phyloP scores from a whole-genome alignment of 2,797 vertebrate species.

The Sandelia bainsii region DNA sequence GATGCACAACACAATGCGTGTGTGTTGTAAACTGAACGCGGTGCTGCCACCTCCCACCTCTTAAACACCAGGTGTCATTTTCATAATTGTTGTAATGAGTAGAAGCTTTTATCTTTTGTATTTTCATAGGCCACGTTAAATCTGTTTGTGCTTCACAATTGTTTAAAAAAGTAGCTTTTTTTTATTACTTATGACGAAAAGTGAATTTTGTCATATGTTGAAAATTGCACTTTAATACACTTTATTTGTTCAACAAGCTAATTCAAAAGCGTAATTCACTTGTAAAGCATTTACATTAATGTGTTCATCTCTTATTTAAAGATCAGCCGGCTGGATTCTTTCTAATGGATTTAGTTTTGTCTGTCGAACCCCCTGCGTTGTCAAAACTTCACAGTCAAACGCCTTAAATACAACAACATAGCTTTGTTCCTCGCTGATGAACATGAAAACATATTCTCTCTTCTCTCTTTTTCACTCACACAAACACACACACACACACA shows the following conservation, averaged over 20 bases:
- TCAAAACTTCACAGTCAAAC: constrained; percentile 64
- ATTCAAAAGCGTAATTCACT: constrained; percentile 23
- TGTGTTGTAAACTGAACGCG: constrained; percentile 18
- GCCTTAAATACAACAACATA: constrained; percentile 48
- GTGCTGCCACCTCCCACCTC: constrained; percentile 18
- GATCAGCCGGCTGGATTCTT: constrained; percentile 48
- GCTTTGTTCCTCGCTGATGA: constrained; percentile 63
- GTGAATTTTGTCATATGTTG: background rate
- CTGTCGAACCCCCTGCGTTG: constrained; percentile 39
- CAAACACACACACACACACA: constrained; percentile 25
- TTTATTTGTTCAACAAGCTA: constrained; percentile 30
- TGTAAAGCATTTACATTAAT: constrained; percentile 16
- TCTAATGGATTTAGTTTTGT: constrained; percentile 43
- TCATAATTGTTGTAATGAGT: constrained; percentile 42
- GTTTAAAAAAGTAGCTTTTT: background rate
- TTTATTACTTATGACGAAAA: constrained; percentile 1
- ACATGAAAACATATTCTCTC: constrained; percentile 58
- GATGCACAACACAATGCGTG: constrained; percentile 5
- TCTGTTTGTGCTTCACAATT: background rate
- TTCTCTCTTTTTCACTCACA: constrained; percentile 20
- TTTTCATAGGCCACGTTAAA: constrained; percentile 1
- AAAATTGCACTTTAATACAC: constrained; percentile 9
- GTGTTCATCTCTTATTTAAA: constrained; percentile 41
- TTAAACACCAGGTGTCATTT: constrained; percentile 22
- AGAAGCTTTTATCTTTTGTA: background rate